These are phyloP conservation scores for Acanthaster planci DNA, from an alignment of 35 echinoderm and acorn worm species.

Conservation along the genomic window DNA sequence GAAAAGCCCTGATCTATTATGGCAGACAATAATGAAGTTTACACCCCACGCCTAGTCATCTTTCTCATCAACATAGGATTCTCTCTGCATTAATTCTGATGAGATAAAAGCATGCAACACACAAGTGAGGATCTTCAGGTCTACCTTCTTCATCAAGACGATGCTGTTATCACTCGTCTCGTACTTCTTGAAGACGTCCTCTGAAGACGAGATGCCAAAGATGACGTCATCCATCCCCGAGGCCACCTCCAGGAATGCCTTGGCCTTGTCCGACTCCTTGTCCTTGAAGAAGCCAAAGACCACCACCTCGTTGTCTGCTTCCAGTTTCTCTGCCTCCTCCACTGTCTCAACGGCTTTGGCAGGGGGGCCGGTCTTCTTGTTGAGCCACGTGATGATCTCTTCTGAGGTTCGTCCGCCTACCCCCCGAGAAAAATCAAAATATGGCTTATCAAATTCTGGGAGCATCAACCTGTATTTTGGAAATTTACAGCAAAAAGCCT, in stretches of 20 bases:
- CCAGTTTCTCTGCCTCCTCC: conserved; percentile 60
- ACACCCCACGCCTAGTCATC: too few species aligned
- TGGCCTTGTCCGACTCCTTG: conserved; percentile 60
- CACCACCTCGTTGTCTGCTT: conserved; percentile 54
- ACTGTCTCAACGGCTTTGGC: conserved; percentile 36
- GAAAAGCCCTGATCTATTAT: too few species aligned
- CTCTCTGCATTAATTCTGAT: too few species aligned
- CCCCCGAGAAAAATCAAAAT: not conserved
- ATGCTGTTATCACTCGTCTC: conserved; percentile 55
- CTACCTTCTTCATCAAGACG: conserved; percentile 87
- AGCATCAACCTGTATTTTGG: too few species aligned
- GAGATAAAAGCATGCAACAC: too few species aligned
- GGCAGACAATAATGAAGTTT: too few species aligned
- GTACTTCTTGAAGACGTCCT: conserved; percentile 62
- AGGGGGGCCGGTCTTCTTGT: conserved; percentile 94
- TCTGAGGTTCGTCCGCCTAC: conserved; percentile 67
- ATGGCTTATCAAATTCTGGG: not conserved
- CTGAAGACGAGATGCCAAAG: conserved; percentile 80
- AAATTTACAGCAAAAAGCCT: too few species aligned
- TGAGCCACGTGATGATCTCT: conserved; percentile 81
- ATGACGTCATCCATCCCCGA: conserved; percentile 50
- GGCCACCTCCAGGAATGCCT: conserved; percentile 59
- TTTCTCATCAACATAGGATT: too few species aligned
- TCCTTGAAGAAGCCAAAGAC: conserved; percentile 90
- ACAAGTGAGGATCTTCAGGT: not conserved